A percentile compares a stretch with the other conserved stretches of the same genome.
phyloP scores from a whole-genome alignment of 2,888 invertebrate species.

The Ochropleura plecta region DNA sequence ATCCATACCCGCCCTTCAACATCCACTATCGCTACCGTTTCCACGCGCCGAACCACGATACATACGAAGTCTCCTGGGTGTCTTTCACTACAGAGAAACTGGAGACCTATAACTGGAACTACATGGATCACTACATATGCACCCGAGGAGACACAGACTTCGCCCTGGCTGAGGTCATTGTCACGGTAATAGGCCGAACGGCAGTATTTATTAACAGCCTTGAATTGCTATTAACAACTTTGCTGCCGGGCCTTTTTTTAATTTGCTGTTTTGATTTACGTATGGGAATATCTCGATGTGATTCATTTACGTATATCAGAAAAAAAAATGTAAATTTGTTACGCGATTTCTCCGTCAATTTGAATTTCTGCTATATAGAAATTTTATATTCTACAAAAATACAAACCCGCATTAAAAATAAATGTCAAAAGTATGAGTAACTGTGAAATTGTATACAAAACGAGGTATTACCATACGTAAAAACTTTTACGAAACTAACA shows the following conservation, averaged over 20 bases:
- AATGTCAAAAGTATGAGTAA: not conserved
- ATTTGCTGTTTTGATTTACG: conserved; percentile 39
- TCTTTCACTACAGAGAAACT: conserved; percentile 98
- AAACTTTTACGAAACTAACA: conserved; percentile 17
- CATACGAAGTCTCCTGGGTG: conserved; percentile 98
- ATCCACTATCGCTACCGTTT: conserved; percentile 98
- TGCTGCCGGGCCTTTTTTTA: conserved; percentile 40
- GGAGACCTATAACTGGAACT: conserved; percentile 99
- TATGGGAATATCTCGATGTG: conserved; percentile 15
- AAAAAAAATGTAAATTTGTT: too few species aligned
- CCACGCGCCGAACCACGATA: conserved; percentile 97
- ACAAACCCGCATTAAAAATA: not conserved
- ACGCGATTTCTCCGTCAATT: too few species aligned
- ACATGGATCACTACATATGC: conserved; percentile 99
- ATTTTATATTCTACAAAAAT: not conserved
- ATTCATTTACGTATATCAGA: not conserved
- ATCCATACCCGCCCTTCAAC: conserved; percentile 98
- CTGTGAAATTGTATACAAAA: not conserved
- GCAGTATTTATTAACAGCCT: conserved; percentile 31
- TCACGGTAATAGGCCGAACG: conserved; percentile 58
- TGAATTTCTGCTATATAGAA: not conserved
- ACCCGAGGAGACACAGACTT: conserved; percentile 98
- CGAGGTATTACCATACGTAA: conserved; percentile 15
- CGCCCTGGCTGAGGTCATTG: conserved; percentile 94
- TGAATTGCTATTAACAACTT: conserved; percentile 34